Evolutionary conservation across 2,888 invertebrate species (phyloP).

Genomic region (Alloscopus bannaensis): DNA sequence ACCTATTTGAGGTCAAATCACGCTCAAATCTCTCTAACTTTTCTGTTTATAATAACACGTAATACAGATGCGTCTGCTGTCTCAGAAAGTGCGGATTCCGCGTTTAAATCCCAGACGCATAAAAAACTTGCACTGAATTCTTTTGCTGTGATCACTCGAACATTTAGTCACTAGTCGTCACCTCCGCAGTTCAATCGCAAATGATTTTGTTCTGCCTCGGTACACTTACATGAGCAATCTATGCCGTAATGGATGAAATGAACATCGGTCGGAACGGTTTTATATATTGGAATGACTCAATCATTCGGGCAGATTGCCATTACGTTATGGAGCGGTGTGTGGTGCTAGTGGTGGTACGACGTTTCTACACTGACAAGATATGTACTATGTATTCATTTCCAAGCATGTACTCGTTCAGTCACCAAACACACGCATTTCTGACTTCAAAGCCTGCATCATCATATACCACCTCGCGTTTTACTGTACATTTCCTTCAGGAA

Average conservation of each 20-base stretch:
- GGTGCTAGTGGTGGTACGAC: not conserved
- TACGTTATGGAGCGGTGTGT: not conserved
- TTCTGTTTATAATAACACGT: too few relatives aligned
- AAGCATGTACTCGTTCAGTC: too few relatives aligned
- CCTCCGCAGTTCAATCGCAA: slow-evolving; percentile 29
- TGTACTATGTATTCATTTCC: not conserved
- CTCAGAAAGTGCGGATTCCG: too few relatives aligned
- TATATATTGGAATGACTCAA: slow-evolving; percentile 53
- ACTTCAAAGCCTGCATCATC: too few relatives aligned
- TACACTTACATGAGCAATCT: slow-evolving; percentile 34
- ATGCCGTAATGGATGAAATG: not conserved
- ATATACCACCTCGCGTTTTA: too few relatives aligned
- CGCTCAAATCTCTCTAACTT: too few relatives aligned
- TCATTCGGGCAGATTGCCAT: slow-evolving; percentile 20
- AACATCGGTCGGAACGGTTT: slow-evolving; percentile 49
- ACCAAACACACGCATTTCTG: too few relatives aligned
- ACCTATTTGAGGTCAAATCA: slow-evolving; percentile 3
- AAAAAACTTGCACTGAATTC: not conserved
- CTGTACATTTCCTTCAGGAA: too few relatives aligned
- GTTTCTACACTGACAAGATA: not conserved
- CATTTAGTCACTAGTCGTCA: slow-evolving; percentile 21
- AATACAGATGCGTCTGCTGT: too few relatives aligned
- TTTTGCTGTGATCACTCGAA: not conserved
- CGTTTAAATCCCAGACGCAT: not conserved
- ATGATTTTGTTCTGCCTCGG: too few relatives aligned